These are phyloP conservation scores for Pterois miles DNA, from an alignment of 2,797 vertebrate genomes.

Conservation along the genomic window DNA sequence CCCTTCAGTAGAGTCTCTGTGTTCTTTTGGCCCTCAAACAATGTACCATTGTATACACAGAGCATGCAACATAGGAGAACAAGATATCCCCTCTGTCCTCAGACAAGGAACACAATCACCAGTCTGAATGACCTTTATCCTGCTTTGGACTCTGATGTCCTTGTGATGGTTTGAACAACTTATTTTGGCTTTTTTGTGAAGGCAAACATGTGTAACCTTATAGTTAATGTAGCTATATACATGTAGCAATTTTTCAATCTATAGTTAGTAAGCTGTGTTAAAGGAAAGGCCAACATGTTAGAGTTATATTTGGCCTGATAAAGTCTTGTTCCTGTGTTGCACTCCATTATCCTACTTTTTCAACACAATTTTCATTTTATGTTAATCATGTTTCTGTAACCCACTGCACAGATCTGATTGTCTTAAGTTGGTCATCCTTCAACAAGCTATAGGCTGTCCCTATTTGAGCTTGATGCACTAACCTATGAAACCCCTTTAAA, in stretches of 20 bases:
- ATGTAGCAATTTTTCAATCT: not conserved
- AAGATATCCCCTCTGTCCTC: slow-evolving; percentile 21
- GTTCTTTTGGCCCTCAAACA: slow-evolving; percentile 33
- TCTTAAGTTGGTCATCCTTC: slow-evolving; percentile 21
- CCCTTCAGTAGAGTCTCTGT: slow-evolving; percentile 32
- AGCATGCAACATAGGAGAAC: slow-evolving; percentile 26
- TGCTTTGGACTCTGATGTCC: slow-evolving; percentile 3
- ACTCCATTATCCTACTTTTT: not conserved
- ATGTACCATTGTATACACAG: slow-evolving; percentile 36
- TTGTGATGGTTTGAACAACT: slow-evolving; percentile 2
- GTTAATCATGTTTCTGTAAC: not conserved
- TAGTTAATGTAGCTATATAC: not conserved
- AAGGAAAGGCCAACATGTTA: slow-evolving; percentile 8
- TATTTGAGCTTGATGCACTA: slow-evolving; percentile 46
- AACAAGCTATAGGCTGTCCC: slow-evolving; percentile 23
- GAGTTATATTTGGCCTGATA: not conserved
- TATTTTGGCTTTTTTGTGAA: slow-evolving; percentile 8
- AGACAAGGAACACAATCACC: slow-evolving; percentile 8
- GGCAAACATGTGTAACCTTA: not conserved
- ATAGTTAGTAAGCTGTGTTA: not conserved
- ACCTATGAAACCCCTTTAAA: slow-evolving; percentile 29
- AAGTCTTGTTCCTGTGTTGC: slow-evolving; percentile 6
- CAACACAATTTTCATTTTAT: not conserved
- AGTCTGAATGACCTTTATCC: not conserved
- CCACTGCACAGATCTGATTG: slow-evolving; percentile 21